Evolutionary conservation across 1,140 invertebrate species (phyloP), one percentile per base, ranked within the genome.

Genomic region (Cataglyphis hispanica): DNA sequence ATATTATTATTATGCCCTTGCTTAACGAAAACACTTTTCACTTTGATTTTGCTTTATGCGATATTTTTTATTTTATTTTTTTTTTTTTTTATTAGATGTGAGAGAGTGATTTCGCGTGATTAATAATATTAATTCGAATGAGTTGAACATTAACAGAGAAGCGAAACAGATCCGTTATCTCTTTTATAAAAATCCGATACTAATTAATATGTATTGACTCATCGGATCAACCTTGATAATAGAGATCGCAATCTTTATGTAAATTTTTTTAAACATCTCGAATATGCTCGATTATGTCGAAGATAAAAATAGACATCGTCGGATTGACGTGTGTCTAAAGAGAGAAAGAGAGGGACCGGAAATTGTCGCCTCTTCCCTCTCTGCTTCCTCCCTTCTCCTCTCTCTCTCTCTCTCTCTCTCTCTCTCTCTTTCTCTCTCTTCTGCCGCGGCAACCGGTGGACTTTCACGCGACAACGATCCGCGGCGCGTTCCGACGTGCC

Each of bases 391-490:
- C 53, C 70, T 53, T 72, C 58, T 60, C 77, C 7, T n/a, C 8
- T 10, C 34, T 66, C 61, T 40, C 40, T 40, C 40, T 40, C 83
- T 86, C 85, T 90, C 80, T 58, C 67, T 86, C 69, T 80, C 64
- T 74, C 25, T 75, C 70, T 77, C 50, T 37, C 27, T 70, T 43
- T 37, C 53, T 81, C 61, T 74, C 81, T 72, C 61, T 70, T 74
- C 16, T 76, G 86, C 61, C 25, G 25, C 70, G 34, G 61, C 64
- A 63, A 61, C 37, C 77, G 86, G 80, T 69, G 77, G 91, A 93
- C 92, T 93, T 93, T 93, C 92, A 91, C 92, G 92, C 86, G 84
- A 84, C 87, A 86, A 89, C 86, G 86, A 90, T 86, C 89, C 86
- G 87, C 46, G 46, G 46, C 46, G 46, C 85, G 87, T 92, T 89